Percentiles rank a stretch among this genome's conserved stretches.
These are phyloP conservation scores for Argynnis bischoffii DNA, from an alignment of 2,888 invertebrate genomes.

Conservation along the genomic window DNA sequence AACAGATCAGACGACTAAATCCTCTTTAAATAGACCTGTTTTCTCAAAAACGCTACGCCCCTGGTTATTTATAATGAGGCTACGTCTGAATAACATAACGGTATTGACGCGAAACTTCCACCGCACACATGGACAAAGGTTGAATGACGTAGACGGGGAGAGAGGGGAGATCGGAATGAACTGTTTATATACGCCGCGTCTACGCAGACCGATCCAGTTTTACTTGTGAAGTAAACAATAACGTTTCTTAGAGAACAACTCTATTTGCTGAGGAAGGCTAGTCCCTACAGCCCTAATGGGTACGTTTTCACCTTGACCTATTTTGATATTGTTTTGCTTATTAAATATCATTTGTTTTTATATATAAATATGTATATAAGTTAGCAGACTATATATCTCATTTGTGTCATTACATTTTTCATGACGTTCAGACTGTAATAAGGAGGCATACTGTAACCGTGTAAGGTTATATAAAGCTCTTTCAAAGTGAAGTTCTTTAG, in stretches of 20 bases:
- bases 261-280: slow-evolving; percentile 32
- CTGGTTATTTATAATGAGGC: neutral
- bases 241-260: slow-evolving; percentile 53
- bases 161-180: slow-evolving; percentile 48
- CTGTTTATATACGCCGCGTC: slow-evolving; percentile 69
- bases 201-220: slow-evolving; percentile 66
- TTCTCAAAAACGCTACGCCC: neutral
- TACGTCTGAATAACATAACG: slow-evolving; percentile 6
- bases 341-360: neutral
- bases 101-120: slow-evolving; percentile 11
- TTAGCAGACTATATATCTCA: no score
- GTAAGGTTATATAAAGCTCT: no score
- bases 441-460: no score
- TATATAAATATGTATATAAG: no score
- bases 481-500: no score
- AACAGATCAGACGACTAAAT: no score
- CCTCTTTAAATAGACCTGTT: no score
- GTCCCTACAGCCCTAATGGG: slow-evolving; percentile 30
- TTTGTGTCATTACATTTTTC: no score
- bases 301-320: slow-evolving; percentile 34
- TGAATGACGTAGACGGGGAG: slow-evolving; percentile 64
- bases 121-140: slow-evolving; percentile 38
- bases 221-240: slow-evolving; percentile 68
- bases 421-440: no score
- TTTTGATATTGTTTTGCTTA: neutral